Base-by-base conservation (phyloP, 1,140 invertebrate genomes). In the Danaus melanippus region DNA sequence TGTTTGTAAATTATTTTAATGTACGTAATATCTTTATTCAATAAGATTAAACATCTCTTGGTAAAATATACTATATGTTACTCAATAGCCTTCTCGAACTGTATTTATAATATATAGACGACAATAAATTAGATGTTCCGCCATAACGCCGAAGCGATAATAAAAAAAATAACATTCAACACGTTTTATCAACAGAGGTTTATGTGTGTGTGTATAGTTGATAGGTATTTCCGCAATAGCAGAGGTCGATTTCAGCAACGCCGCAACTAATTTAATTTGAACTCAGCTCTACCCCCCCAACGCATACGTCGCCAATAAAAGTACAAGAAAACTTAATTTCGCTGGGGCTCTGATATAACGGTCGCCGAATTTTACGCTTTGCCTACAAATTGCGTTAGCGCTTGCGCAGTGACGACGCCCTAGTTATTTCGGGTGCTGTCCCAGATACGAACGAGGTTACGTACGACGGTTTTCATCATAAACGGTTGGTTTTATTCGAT, bases 401-500 rank as follows among this genome's bases (percentile, higher is more conserved):
- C 49, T 69, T 81, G 79, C 76, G 81, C 76, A 79, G 71, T 83
- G 76, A 85, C 76, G 69, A 71, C 76, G 82, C 68, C 79, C 82
- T 76, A 85, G 82, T 83, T 84, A 85, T 85, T 85, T 85, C 69
- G 76, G 82, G 79, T 85, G 64, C 69, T 73, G 81, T 75, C 76
- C 81, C 79, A 84, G 71, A 77, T 82, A 60, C 50, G 50, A 78
- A 78, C 79, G 78, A 83, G 81, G 81, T 73, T 79, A 64, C 58
- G 70, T 68, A 74, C 74, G 70, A 69, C 72, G 60, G 76, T 79
- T 81, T 79, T 80, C 79, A 82, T 84, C 76, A 81, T 73, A 72
- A 73, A 60, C 66, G 68, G 66, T 66, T 64, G 64, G 68, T 78
- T 79, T 82, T 71, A 75, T 77, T 74, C 74, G 78, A 77, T 74